phyloP scores from a whole-genome alignment of 1,140 invertebrate genomes.

The Heterodera schachtii region DNA sequence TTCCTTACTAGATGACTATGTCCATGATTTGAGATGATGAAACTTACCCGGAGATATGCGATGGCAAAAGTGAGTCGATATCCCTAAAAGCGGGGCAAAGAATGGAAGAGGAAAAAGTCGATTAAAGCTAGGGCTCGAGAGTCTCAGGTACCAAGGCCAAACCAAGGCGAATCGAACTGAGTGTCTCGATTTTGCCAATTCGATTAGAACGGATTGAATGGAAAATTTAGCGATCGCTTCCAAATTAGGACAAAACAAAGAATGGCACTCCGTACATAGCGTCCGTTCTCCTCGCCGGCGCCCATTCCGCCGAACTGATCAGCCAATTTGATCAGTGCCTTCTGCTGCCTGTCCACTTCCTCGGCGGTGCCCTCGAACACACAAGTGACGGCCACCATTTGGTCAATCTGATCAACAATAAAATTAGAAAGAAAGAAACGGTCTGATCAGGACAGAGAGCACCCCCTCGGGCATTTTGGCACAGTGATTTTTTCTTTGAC shows the following conservation, averaged over 20 bases:
- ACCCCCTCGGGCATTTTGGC: too few species aligned
- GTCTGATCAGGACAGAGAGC: neutral
- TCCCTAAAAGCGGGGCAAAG: constrained; percentile 68
- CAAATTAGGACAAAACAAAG: too few species aligned
- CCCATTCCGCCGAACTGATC: constrained; percentile 74
- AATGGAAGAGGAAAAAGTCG: constrained; percentile 65
- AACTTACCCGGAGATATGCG: constrained; percentile 82
- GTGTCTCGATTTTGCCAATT: too few species aligned
- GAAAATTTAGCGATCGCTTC: too few species aligned
- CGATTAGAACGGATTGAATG: too few species aligned
- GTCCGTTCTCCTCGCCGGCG: constrained; percentile 88
- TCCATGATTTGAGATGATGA: too few species aligned
- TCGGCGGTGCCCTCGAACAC: constrained; percentile 79
- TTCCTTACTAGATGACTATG: neutral
- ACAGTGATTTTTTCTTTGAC: too few species aligned
- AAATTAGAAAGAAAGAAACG: neutral
- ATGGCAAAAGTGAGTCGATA: constrained; percentile 98
- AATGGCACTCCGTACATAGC: constrained; percentile 62
- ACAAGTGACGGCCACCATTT: constrained; percentile 86
- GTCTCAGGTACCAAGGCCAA: too few species aligned
- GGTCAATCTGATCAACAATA: constrained; percentile 68
- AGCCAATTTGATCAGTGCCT: constrained; percentile 81
- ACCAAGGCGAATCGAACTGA: too few species aligned
- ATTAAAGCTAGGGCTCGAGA: too few species aligned
- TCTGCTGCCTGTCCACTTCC: constrained; percentile 78